These are phyloP conservation scores for Rhynchophorus ferrugineus DNA, from an alignment of 1,140 invertebrate genomes.

Conservation along the genomic window DNA sequence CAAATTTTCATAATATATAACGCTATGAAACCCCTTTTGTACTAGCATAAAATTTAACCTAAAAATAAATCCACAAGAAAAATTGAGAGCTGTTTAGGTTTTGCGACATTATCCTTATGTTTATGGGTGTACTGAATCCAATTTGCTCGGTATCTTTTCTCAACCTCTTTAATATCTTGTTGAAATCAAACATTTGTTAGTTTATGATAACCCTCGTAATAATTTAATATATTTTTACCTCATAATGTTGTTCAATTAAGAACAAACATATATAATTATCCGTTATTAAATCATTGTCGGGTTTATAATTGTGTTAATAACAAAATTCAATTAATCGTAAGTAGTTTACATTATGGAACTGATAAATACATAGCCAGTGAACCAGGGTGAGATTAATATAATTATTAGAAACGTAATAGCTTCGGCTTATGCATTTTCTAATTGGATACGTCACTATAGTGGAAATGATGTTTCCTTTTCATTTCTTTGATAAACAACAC, in stretches of 20 bases:
- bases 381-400: background rate
- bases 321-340: background rate
- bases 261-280: background rate
- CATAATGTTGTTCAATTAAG: background rate
- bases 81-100: no score
- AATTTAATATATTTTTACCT: background rate
- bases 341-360: background rate
- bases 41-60: no score
- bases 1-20: no score
- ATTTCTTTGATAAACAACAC: background rate
- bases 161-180: background rate
- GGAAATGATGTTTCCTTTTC: background rate
- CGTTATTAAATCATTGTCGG: background rate
- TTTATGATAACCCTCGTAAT: background rate
- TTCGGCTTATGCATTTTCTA: background rate
- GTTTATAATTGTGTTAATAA: background rate
- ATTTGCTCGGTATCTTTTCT: no score
- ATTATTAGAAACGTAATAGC: background rate
- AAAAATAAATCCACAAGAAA: no score
- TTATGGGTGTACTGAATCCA: no score
- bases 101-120: no score
- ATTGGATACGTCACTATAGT: background rate
- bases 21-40: no score
- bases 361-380: background rate
- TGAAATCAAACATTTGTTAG: background rate